Evolutionary conservation across 2,113 vertebrate species (phyloP).

Genomic region (Clarias magur): DNA sequence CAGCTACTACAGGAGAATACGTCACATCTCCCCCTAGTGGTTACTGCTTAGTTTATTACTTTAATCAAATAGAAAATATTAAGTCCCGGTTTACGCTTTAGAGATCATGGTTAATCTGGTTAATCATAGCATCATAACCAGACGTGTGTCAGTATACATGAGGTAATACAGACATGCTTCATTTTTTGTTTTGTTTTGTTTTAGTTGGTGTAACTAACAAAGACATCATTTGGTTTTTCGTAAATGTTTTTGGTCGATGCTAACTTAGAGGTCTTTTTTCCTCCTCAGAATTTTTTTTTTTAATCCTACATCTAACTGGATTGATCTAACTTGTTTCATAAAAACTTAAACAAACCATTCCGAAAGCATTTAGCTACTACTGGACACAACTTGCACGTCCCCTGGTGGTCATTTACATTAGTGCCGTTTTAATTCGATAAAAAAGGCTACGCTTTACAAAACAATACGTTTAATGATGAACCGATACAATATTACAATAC

Average conservation of each 20-base stretch:
- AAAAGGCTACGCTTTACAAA: background rate
- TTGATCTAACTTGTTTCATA: background rate
- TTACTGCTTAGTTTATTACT: background rate
- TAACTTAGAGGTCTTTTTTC: too few species aligned
- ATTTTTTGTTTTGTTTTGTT: too few species aligned
- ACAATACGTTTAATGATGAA: background rate
- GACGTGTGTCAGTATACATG: too few species aligned
- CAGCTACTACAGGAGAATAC: background rate
- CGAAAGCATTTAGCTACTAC: background rate
- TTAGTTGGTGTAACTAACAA: too few species aligned
- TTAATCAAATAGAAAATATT: background rate
- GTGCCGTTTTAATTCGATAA: background rate
- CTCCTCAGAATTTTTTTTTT: too few species aligned
- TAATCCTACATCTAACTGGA: background rate
- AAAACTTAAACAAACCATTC: background rate
- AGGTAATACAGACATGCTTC: too few species aligned
- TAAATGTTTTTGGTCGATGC: too few species aligned
- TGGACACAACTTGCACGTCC: background rate
- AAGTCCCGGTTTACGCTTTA: background rate
- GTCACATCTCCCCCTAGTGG: background rate
- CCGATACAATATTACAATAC: background rate
- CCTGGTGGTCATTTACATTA: background rate
- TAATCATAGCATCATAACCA: background rate
- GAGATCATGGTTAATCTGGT: too few species aligned
- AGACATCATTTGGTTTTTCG: too few species aligned